Conservation (phyloP, 2,888 invertebrate genomes). For the Saturnia pavonia region DNA sequence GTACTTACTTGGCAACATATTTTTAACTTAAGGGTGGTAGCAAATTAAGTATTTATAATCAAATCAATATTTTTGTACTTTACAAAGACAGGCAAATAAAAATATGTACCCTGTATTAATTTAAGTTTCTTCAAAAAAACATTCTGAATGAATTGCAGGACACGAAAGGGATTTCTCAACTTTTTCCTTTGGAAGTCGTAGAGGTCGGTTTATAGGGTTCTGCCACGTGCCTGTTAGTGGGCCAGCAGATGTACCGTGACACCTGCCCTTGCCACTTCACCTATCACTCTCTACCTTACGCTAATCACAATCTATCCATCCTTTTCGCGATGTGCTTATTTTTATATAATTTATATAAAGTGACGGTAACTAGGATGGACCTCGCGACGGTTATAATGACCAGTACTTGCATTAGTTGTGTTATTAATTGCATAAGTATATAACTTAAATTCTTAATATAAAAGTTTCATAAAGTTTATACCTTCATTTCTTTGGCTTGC, state of each 20-base stretch:
- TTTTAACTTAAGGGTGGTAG: no score
- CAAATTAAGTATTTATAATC: no score
- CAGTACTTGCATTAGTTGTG: constrained; percentile 54
- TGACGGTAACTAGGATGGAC: constrained; percentile 79
- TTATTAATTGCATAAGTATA: constrained; percentile 57
- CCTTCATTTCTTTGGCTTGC: not conserved
- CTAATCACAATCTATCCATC: constrained; percentile 56
- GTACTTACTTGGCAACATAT: no score
- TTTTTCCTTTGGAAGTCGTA: constrained; percentile 63
- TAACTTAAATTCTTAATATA: constrained; percentile 5
- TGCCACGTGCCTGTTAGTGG: constrained; percentile 72
- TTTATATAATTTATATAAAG: constrained; percentile 80
- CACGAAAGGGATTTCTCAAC: constrained; percentile 56
- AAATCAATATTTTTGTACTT: not conserved
- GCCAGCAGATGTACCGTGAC: constrained; percentile 78
- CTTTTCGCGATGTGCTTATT: constrained; percentile 71
- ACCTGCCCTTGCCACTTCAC: constrained; percentile 75
- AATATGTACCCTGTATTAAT: not conserved
- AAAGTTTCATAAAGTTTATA: not conserved
- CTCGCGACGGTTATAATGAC: constrained; percentile 74
- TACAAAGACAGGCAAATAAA: not conserved
- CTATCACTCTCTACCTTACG: constrained; percentile 65
- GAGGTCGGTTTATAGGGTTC: constrained; percentile 74
- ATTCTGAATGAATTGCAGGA: constrained; percentile 44
- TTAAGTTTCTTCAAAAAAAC: constrained; percentile 21